Conservation (phyloP, 2,888 invertebrate genomes). For the Cryptocephalus moraei region DNA sequence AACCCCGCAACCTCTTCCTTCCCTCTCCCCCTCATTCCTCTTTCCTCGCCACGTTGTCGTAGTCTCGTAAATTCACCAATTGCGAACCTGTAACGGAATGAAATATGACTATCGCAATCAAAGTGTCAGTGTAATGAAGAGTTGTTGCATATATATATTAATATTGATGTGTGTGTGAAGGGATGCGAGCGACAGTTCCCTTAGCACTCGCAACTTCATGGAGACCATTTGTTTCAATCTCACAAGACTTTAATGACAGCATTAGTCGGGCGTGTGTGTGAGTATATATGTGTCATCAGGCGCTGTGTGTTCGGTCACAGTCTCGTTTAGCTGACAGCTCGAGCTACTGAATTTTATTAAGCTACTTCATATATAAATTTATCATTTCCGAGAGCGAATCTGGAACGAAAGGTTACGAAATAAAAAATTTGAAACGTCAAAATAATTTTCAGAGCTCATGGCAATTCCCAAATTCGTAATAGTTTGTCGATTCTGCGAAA, state of each 20-base stretch:
- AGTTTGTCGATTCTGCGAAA: too few species aligned
- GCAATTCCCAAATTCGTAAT: too few species aligned
- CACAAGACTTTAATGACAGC: slow-evolving; percentile 33
- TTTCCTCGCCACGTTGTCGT: not conserved
- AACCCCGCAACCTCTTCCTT: too few species aligned
- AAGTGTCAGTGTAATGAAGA: slow-evolving; percentile 38
- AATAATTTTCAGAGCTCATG: too few species aligned
- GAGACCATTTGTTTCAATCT: slow-evolving; percentile 45
- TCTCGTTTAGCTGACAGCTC: slow-evolving; percentile 13
- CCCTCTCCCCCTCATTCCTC: too few species aligned
- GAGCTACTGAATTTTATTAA: slow-evolving; percentile 4
- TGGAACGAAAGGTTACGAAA: too few species aligned
- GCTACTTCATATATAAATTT: too few species aligned
- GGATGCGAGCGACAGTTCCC: slow-evolving; percentile 40
- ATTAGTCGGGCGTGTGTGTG: slow-evolving; percentile 19
- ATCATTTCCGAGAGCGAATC: too few species aligned
- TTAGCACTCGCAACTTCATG: slow-evolving; percentile 27
- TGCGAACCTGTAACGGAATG: not conserved
- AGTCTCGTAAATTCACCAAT: not conserved
- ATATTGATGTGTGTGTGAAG: slow-evolving; percentile 42
- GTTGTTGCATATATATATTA: slow-evolving; percentile 32
- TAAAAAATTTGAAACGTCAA: too few species aligned
- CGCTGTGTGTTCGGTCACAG: slow-evolving; percentile 20
- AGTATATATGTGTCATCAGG: slow-evolving; percentile 19
- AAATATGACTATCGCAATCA: slow-evolving; percentile 21